Evolutionary conservation across 1,140 invertebrate genomes (phyloP).

Genomic region (Nebria ingens): DNA sequence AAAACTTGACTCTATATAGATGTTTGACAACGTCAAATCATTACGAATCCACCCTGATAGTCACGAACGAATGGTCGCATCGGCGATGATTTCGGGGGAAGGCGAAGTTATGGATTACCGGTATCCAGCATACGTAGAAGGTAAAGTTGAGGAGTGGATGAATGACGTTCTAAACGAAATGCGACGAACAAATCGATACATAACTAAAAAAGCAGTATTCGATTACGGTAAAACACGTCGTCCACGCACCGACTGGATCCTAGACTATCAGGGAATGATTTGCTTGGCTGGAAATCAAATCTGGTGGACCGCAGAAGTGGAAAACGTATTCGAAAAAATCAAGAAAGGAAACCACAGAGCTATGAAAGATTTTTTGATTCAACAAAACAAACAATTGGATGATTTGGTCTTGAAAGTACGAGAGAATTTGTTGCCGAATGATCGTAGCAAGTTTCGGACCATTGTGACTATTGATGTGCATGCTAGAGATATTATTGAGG

Average conservation of each 20-base stretch:
- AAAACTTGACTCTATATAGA: too few relatives aligned
- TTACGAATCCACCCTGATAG: conserved; percentile 53
- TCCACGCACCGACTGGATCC: conserved; percentile 69
- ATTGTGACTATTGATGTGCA: conserved; percentile 85
- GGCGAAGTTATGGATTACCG: conserved; percentile 79
- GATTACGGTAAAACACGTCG: conserved; percentile 58
- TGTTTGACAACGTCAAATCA: conserved; percentile 83
- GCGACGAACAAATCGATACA: conserved; percentile 68
- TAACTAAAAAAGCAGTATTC: conserved; percentile 80
- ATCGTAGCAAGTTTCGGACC: conserved; percentile 77
- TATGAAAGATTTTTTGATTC: conserved; percentile 79
- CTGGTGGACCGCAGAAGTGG: conserved; percentile 91
- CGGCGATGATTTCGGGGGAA: conserved; percentile 76
- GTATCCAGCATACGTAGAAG: conserved; percentile 38
- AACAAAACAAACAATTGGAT: conserved; percentile 72
- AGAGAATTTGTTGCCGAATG: conserved; percentile 61
- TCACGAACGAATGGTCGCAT: conserved; percentile 50
- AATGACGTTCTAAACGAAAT: conserved; percentile 71
- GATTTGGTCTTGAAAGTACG: conserved; percentile 67
- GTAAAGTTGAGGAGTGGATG: conserved; percentile 86
- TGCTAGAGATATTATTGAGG: conserved; percentile 78
- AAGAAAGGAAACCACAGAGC: conserved; percentile 65
- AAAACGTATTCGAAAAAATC: conserved; percentile 74
- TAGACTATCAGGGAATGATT: conserved; percentile 82
- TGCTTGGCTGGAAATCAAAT: conserved; percentile 75